These are phyloP conservation scores for Pammene aurita DNA, from an alignment of 2,888 invertebrate genomes.

Conservation along the genomic window DNA sequence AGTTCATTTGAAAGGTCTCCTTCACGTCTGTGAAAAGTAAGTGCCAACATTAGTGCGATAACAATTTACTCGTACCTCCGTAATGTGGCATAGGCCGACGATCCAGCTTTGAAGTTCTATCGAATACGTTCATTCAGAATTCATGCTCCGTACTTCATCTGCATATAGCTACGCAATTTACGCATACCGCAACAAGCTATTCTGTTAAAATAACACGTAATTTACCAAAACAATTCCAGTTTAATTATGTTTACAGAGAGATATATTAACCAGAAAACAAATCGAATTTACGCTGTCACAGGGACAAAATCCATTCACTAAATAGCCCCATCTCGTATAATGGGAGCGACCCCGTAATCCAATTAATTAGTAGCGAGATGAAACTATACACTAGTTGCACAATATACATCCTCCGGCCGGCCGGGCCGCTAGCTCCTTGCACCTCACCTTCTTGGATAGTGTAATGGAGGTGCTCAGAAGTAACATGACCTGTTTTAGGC, in stretches of 20 bases:
- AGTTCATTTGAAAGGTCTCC: constrained; percentile 66
- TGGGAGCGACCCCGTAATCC: constrained; percentile 71
- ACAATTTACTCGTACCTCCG: constrained; percentile 23
- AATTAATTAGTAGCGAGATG: constrained; percentile 73
- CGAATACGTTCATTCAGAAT: constrained; percentile 23
- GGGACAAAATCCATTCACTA: constrained; percentile 71
- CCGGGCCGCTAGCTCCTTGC: constrained; percentile 18
- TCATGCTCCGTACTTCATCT: constrained; percentile 35
- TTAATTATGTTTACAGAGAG: constrained; percentile 59
- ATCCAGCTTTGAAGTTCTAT: constrained; percentile 20
- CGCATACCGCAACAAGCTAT: constrained; percentile 25
- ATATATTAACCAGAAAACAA: constrained; percentile 60
- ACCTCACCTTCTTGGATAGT: constrained; percentile 33
- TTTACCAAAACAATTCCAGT: constrained; percentile 49
- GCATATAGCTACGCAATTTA: constrained; percentile 29
- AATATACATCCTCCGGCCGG: constrained; percentile 45
- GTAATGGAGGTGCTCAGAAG: constrained; percentile 39
- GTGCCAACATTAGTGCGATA: constrained; percentile 60
- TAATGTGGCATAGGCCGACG: constrained; percentile 18
- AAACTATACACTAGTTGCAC: constrained; percentile 65
- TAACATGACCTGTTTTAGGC: constrained; percentile 35
- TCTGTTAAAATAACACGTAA: constrained; percentile 37
- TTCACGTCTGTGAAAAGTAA: constrained; percentile 62
- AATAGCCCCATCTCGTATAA: constrained; percentile 73
- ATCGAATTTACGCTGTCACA: constrained; percentile 65